A percentile compares a stretch with the other conserved stretches of the same genome.
phyloP scores from a whole-genome alignment of 2,888 invertebrate species.

The Dryobota labecula region DNA sequence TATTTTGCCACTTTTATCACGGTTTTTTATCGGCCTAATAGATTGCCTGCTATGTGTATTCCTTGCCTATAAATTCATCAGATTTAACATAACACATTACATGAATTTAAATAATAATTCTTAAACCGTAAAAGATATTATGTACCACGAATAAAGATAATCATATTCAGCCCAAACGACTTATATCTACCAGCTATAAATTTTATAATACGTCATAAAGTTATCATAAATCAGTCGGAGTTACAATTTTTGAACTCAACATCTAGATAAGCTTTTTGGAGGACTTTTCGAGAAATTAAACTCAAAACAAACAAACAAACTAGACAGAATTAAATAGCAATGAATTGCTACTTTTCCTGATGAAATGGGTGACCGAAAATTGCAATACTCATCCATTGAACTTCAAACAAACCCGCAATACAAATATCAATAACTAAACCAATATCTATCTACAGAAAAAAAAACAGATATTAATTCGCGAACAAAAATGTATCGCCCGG shows the following conservation, averaged over 20 bases:
- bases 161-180: constrained; percentile 19
- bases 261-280: background rate
- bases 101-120: background rate
- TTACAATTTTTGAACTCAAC: background rate
- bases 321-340: background rate
- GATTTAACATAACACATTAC: background rate
- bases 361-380: constrained; percentile 6
- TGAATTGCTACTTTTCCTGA: constrained; percentile 6
- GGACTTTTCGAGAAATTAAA: background rate
- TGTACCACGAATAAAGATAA: constrained; percentile 6
- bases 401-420: constrained; percentile 27
- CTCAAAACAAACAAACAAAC: background rate
- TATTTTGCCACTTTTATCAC: background rate
- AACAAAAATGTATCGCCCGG: constrained; percentile 66
- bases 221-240: constrained; percentile 15
- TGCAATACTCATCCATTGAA: constrained; percentile 13
- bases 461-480: constrained; percentile 65
- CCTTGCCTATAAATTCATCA: background rate
- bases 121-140: background rate
- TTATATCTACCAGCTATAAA: constrained; percentile 24
- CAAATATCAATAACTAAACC: constrained; percentile 51
- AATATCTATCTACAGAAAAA: constrained; percentile 60
- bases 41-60: background rate
- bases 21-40: too few relatives aligned
- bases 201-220: constrained; percentile 35